Percentiles rank a stretch among this genome's conserved stretches.
Evolutionary conservation across 2,888 invertebrate species (phyloP).

Genomic region (Drosophila barbarae): DNA sequence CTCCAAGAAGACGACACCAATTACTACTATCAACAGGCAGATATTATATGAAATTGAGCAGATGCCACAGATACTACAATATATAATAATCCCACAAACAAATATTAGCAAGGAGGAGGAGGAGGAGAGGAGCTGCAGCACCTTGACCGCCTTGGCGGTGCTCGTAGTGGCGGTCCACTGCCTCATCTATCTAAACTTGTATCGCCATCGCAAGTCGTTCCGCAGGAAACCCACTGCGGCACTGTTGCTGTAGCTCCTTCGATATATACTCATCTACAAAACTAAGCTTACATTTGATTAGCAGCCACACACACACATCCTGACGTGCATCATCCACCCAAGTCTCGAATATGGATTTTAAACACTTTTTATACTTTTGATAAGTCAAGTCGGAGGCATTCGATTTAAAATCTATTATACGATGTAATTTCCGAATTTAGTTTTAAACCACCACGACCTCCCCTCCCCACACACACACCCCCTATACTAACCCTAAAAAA

Average conservation of each 20-base stretch:
- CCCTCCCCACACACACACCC: not conserved
- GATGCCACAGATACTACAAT: slow-evolving; percentile 59
- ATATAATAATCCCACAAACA: slow-evolving; percentile 68
- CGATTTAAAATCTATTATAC: slow-evolving; percentile 70
- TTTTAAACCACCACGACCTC: slow-evolving; percentile 53
- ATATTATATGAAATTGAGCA: slow-evolving; percentile 72
- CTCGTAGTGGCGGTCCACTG: slow-evolving; percentile 70
- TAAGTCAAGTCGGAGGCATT: slow-evolving; percentile 73
- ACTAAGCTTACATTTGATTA: slow-evolving; percentile 37
- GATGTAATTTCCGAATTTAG: slow-evolving; percentile 63
- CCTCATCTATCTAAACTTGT: slow-evolving; percentile 78
- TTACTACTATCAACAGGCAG: slow-evolving; percentile 49
- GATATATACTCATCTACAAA: slow-evolving; percentile 39
- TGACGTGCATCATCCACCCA: slow-evolving; percentile 42
- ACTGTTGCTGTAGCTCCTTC: slow-evolving; percentile 38
- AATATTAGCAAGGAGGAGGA: slow-evolving; percentile 44
- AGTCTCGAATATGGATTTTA: slow-evolving; percentile 65
- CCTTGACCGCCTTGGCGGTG: slow-evolving; percentile 48
- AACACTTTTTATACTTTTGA: slow-evolving; percentile 75
- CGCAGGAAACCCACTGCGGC: slow-evolving; percentile 77
- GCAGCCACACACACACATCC: slow-evolving; percentile 35
- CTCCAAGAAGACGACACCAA: slow-evolving; percentile 27
- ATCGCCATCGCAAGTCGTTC: slow-evolving; percentile 80
- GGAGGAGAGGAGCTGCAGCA: slow-evolving; percentile 26
- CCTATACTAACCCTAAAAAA: slow-evolving; percentile 23